Conservation (phyloP, 1,140 invertebrate genomes). For the Danaus plexippus region DNA sequence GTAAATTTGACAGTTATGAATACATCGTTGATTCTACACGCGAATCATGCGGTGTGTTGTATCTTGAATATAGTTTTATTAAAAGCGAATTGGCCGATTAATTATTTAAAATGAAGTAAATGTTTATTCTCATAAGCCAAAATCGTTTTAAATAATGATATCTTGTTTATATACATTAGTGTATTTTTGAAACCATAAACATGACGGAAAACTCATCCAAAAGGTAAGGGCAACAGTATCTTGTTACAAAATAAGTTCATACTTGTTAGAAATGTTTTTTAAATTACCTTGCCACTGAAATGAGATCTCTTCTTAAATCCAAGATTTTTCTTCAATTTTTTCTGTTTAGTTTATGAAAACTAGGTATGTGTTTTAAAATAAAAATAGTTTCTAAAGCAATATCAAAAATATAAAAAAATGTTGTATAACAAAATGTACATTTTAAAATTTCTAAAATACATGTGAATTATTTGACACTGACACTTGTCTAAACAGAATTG, state of each 20-base stretch:
- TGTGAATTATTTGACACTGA: no score
- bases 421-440: no score
- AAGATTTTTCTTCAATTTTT: no score
- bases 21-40: slow-evolving; percentile 22
- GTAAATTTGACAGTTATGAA: slow-evolving; percentile 19
- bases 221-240: slow-evolving; percentile 41
- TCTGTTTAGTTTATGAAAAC: no score
- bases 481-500: no score
- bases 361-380: no score
- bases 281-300: background rate
- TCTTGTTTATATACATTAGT: slow-evolving; percentile 31
- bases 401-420: no score
- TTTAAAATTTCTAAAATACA: no score
- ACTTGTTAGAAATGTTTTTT: background rate
- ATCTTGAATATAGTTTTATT: slow-evolving; percentile 12
- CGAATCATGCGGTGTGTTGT: slow-evolving; percentile 32
- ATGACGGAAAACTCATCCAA: slow-evolving; percentile 66
- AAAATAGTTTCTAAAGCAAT: no score
- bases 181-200: slow-evolving; percentile 41
- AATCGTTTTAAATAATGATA: slow-evolving; percentile 38
- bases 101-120: slow-evolving; percentile 23
- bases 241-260: background rate
- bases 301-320: no score
- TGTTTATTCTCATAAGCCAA: slow-evolving; percentile 9
- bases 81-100: slow-evolving; percentile 13